Conservation (phyloP, 2,888 invertebrate species). For the Spilarctia lutea region DNA sequence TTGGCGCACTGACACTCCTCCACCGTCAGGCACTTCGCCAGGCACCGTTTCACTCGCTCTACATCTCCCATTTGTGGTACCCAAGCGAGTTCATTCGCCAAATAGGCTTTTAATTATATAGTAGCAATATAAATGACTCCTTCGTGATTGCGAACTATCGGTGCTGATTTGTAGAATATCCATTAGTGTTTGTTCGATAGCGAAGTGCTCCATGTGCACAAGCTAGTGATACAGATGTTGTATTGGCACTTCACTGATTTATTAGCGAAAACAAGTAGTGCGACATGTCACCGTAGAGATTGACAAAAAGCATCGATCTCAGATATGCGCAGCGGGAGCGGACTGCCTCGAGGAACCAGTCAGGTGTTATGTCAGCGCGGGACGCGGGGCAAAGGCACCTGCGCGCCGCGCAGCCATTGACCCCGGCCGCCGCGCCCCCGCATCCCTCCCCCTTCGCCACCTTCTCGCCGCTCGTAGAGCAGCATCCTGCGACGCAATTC, state of each 20-base stretch:
- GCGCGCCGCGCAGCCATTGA: slow-evolving; percentile 61
- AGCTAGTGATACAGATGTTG: neutral
- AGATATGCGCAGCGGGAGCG: slow-evolving; percentile 33
- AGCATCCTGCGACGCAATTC: neutral
- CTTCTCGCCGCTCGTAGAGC: slow-evolving; percentile 10
- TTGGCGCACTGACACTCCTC: neutral
- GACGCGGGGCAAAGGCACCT: slow-evolving; percentile 54
- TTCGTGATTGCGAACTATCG: neutral
- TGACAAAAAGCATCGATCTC: slow-evolving; percentile 33
- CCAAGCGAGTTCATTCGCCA: neutral
- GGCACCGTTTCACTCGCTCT: neutral
- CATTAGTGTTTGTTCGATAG: neutral
- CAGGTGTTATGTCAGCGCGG: slow-evolving; percentile 61
- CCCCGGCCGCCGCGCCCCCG: slow-evolving; percentile 42
- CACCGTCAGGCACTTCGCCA: neutral
- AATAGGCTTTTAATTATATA: neutral
- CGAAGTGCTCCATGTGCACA: neutral
- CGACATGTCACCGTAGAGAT: neutral
- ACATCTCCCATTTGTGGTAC: neutral
- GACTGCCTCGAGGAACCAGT: slow-evolving; percentile 56
- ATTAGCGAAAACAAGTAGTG: neutral
- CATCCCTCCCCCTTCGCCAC: slow-evolving; percentile 18
- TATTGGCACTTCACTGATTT: neutral
- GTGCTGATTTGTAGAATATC: neutral
- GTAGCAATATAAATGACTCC: neutral